Base-by-base conservation (phyloP, 2,113 vertebrate genomes). In the Pelecanus crispus region DNA sequence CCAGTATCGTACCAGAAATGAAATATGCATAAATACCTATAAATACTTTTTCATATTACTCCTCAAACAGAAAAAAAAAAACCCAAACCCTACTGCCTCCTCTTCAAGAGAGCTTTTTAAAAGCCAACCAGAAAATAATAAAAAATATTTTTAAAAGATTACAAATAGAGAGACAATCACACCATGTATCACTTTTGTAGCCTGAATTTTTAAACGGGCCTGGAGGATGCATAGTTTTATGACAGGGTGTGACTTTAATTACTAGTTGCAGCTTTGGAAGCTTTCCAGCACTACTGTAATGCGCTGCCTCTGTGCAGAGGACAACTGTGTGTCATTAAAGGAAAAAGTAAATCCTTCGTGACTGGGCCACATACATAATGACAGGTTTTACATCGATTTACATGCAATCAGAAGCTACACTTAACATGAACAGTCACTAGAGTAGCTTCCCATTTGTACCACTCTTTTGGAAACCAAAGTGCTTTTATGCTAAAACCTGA, bases 211-310 rank as follows among this genome's bases (percentile, higher is more conserved):
- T 86, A 88, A 82, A 71, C n/a, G 86, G 55, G 61, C 70, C 94
- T 74, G 42, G 49, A 94, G 75, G 95, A 89, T 42, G 56, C 52
- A 77, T 12, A 86, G 32, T 83, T 94, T 86, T 82, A 55, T 85
- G 70, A 71, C n/a, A 89, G 47, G 85, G 92, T 50, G 59, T 92
- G 92, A 86, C 89, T 94, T 85, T 49, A 89, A 88, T 91, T 90
- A 84, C 26, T 44, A 71, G 47, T 7, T 92, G 75, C 62, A 91
- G 55, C 26, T 89, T n/a, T 95, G 93, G 88, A 94, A 94, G n/a
- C 36, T 73, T 74, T 89, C 92, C 95, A 96, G 82, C 40, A 55
- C 20, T 68, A 32, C 36, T 86, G 40, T 49, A 53, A 42, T 0
- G 3, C 0, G 2, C 75, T 68, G 82, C 18, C 49, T 77, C 77